Evolutionary conservation across 2,797 vertebrate species (phyloP), one percentile per base, ranked within the genome.

Genomic region (Carduelis carduelis): DNA sequence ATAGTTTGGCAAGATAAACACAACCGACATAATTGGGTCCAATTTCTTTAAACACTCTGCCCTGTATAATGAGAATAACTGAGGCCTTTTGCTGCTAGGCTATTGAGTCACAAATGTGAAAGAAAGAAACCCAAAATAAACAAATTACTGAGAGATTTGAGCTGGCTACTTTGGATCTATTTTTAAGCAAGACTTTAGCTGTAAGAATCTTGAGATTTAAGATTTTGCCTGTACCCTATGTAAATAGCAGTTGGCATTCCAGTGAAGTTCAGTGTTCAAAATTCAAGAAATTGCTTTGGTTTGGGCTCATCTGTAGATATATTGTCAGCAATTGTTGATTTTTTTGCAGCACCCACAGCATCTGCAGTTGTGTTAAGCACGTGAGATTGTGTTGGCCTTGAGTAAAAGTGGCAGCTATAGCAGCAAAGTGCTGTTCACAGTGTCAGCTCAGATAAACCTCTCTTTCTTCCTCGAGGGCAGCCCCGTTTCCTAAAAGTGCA

Each of bases 331-430:
- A 34, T 22, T 69, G 84, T 65, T 79, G 90, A 52, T 71, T 76
- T 77, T 77, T 66, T 91, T 91, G n/a, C 43, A 69, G 44, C 14
- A 30, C 65, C 53, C 71, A 44, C 72, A 93, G 83, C 61, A 65
- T 89, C 72, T 83, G 43, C 64, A 69, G 34, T 80, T 89, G 90
- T 85, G 92, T 75, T 68, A 75, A 83, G 79, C 92, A 93, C 6
- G 11, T 95, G 87, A 95, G 76, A 22, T 32, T 2, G 0, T 26
- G 46, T 59, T 90, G 84, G 92, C 59, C 88, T 96, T 96, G 95
- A 96, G 70, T 34, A 46, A 78, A 97, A 76, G 91, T 89, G 90
- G 84, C 94, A 97, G 90, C 79, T 81, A 17, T 26, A 71, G 93
- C 91, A 95, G 83, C 90, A 90, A 90, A 95, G 77, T 49, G 88